Base-by-base conservation (phyloP, 2,113 vertebrate species). In the Alligator sinensis region DNA sequence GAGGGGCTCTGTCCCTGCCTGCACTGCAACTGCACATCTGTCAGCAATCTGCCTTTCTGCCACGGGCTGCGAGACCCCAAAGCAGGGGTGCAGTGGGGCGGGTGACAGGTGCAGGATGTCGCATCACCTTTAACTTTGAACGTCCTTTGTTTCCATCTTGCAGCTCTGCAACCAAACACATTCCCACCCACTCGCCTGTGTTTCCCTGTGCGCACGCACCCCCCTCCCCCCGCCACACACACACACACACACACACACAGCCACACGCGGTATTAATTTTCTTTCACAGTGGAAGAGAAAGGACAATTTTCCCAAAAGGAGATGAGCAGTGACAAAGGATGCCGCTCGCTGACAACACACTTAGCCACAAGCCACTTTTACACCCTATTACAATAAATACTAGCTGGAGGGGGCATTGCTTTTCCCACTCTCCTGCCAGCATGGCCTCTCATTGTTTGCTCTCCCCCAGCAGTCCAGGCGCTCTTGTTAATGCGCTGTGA, bases 401-500 rank as follows among this genome's bases (percentile, higher is more conserved):
- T 76, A 93, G 91, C 91, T 87, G 84, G 95, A 93, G 95, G 93
- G 47, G 90, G 75, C 86, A 88, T 60, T 57, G 90, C 76, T 92
- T 94, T 96, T 83, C 96, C 95, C 91, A 64, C 86, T 96, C 92
- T 88, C 91, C 92, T 24, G 86, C 91, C 92, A 95, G 94, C 93
- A 63, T 1, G 83, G 84, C 89, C 92, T 95, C 96, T 86, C 61
- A 88, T 94, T 97, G 95, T 96, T 97, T 96, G 89, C 80, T 95
- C 95, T 93, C 86, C 94, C 82, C 81, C 92, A 76, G 96, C 96
- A 76, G 92, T 58, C 91, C 93, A 79, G 95, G 94, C 72, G 54
- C 86, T 95, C 91, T 90, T 64, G 95, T 94, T 97, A 97, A 97
- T 96, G 93, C 93, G 93, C 92, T 90, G 94, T 96, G 96, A 97